Conservation (phyloP, 2,888 invertebrate species). For the Drosophila phalerata region DNA sequence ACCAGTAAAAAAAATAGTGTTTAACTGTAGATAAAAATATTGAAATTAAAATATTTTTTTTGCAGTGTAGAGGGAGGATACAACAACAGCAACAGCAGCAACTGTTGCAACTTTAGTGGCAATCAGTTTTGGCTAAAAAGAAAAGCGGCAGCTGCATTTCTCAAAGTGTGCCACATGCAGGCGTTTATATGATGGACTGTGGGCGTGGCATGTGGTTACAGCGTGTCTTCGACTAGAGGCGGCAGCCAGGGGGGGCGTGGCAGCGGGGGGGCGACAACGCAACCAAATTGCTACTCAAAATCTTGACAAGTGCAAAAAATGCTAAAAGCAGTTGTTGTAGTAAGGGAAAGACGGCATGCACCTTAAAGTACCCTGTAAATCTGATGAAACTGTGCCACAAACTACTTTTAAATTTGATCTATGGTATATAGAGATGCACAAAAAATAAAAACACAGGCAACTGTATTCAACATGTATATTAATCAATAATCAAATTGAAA, state of each 20-base stretch:
- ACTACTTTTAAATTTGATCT: constrained; percentile 5
- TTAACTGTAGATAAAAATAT: too few species aligned
- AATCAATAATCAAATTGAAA: constrained; percentile 42
- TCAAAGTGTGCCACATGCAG: constrained; percentile 57
- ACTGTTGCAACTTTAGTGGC: constrained; percentile 49
- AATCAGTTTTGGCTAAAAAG: constrained; percentile 43
- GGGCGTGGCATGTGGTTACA: constrained; percentile 18
- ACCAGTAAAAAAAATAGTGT: too few species aligned
- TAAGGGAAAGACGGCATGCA: not conserved
- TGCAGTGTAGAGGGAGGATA: not conserved
- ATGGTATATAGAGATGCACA: constrained; percentile 28
- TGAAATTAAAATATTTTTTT: not conserved
- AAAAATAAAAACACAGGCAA: constrained; percentile 19
- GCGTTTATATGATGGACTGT: constrained; percentile 28
- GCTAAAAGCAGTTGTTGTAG: constrained; percentile 9
- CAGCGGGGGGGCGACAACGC: constrained; percentile 7
- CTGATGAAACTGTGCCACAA: not conserved
- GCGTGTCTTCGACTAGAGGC: not conserved
- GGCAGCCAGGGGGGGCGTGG: constrained; percentile 11
- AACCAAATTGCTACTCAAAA: constrained; percentile 64
- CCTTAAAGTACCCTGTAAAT: not conserved
- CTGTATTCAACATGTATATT: too few species aligned
- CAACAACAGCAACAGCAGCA: constrained; percentile 31
- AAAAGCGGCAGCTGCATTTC: constrained; percentile 46
- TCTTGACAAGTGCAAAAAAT: constrained; percentile 62